Percentiles rank a stretch among this genome's conserved stretches.
These are phyloP conservation scores for Oeneis ivallda DNA, from an alignment of 2,888 invertebrate species.

Conservation along the genomic window DNA sequence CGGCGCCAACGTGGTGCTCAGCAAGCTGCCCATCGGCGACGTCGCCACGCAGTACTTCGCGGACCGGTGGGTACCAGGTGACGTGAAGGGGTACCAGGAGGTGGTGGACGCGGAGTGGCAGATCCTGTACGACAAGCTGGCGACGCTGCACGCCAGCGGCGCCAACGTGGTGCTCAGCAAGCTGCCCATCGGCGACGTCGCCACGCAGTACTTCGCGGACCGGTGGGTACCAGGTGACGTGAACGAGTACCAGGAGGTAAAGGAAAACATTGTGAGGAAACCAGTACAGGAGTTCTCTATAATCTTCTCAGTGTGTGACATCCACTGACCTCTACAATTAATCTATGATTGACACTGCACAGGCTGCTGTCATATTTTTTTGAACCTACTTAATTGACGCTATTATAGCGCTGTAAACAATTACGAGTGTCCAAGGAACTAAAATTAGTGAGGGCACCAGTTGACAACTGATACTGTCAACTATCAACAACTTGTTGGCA, in stretches of 20 bases:
- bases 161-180: conserved; percentile 98
- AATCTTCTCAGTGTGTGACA: no score
- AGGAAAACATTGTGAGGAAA: no score
- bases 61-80: conserved; percentile 87
- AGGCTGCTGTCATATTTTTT: no score
- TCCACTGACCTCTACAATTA: no score
- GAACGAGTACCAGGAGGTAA: conserved; percentile 96
- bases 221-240: conserved; percentile 89
- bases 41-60: conserved; percentile 99
- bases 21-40: conserved; percentile 99
- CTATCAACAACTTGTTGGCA: no score
- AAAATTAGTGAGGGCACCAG: no score
- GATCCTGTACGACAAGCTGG: conserved; percentile 95
- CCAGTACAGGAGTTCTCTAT: no score
- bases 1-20: conserved; percentile 97
- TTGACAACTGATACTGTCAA: no score
- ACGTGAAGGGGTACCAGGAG: conserved; percentile 96
- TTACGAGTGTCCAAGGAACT: no score
- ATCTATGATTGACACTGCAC: no score
- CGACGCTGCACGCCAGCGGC: conserved; percentile 94
- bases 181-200: conserved; percentile 99
- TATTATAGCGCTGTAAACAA: no score
- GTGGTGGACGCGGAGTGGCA: conserved; percentile 99
- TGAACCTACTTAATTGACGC: no score
- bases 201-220: conserved; percentile 99